Conservation (phyloP, 2,113 vertebrate genomes). For the Poicephalus meyeri region DNA sequence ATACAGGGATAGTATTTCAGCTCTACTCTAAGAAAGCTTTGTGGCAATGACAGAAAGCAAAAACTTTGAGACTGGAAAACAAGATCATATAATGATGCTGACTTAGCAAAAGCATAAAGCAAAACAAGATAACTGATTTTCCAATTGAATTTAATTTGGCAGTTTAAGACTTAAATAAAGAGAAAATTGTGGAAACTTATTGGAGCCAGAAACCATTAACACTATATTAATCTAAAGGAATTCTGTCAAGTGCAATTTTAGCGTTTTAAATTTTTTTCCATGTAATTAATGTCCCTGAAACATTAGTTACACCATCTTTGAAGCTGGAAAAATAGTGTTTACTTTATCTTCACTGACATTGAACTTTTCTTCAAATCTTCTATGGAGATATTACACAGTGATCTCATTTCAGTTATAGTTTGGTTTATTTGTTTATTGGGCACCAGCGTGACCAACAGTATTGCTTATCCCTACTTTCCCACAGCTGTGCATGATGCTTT, state of each 20-base stretch:
- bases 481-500: accelerated
- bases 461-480: neutral
- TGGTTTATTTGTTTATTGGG: neutral
- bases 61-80: slow-evolving; percentile 10
- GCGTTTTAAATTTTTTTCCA: neutral
- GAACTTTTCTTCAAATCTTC: neutral
- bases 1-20: neutral
- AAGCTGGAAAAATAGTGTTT: slow-evolving; percentile 5
- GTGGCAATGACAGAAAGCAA: neutral
- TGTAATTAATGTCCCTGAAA: slow-evolving; percentile 28
- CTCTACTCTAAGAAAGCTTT: neutral
- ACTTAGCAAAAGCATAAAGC: slow-evolving; percentile 40
- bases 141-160: slow-evolving; percentile 51
- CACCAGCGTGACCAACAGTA: neutral
- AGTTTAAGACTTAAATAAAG: slow-evolving; percentile 55
- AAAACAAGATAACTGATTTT: slow-evolving; percentile 56
- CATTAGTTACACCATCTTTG: slow-evolving; percentile 11
- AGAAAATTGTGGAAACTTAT: slow-evolving; percentile 32
- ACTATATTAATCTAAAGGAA: slow-evolving; percentile 43
- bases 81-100: slow-evolving; percentile 24
- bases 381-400: neutral
- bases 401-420: neutral
- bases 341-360: neutral
- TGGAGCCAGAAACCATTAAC: slow-evolving; percentile 45
- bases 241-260: slow-evolving; percentile 48